Percentiles rank a stretch among this genome's conserved stretches.
These are phyloP conservation scores for Mythimna albipuncta DNA, from an alignment of 2,888 invertebrate genomes.

Conservation along the genomic window DNA sequence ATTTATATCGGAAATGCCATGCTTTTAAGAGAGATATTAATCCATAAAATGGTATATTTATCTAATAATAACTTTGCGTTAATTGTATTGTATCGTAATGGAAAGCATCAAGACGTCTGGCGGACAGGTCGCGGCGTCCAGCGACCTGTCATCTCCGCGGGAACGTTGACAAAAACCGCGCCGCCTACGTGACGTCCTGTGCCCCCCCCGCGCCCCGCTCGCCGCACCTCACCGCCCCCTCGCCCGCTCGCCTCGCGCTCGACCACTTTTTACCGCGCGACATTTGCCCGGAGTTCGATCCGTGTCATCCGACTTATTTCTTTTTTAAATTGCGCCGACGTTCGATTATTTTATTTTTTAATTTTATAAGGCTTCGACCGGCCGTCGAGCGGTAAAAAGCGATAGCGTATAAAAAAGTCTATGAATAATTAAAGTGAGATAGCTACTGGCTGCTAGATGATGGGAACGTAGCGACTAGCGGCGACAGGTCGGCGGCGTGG, in stretches of 20 bases:
- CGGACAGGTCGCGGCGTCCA: constrained; percentile 84
- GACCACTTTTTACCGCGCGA: constrained; percentile 91
- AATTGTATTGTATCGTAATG: constrained; percentile 63
- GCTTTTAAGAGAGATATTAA: constrained; percentile 18
- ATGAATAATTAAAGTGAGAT: constrained; percentile 91
- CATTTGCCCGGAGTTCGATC: constrained; percentile 91
- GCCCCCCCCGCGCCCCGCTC: constrained; percentile 58
- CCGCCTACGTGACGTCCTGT: constrained; percentile 90
- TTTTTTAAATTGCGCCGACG: constrained; percentile 89
- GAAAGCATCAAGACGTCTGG: constrained; percentile 84
- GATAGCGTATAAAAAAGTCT: constrained; percentile 88
- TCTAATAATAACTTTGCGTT: constrained; percentile 55
- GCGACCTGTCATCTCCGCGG: constrained; percentile 90
- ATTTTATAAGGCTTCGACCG: constrained; percentile 88
- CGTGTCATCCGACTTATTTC: constrained; percentile 91
- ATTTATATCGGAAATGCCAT: constrained; percentile 39
- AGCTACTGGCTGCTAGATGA: constrained; percentile 88
- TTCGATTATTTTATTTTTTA: constrained; percentile 88
- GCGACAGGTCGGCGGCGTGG: constrained; percentile 82
- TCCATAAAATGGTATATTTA: constrained; percentile 33
- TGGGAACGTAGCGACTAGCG: constrained; percentile 89
- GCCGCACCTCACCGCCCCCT: constrained; percentile 54
- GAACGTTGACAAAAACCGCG: constrained; percentile 91
- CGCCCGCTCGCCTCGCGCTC: constrained; percentile 75
- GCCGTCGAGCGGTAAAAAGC: constrained; percentile 88